Percentiles rank a stretch among this genome's conserved stretches.
phyloP scores from a whole-genome alignment of 64 coral and sea anemone genomes.

The Anthopleura sola region DNA sequence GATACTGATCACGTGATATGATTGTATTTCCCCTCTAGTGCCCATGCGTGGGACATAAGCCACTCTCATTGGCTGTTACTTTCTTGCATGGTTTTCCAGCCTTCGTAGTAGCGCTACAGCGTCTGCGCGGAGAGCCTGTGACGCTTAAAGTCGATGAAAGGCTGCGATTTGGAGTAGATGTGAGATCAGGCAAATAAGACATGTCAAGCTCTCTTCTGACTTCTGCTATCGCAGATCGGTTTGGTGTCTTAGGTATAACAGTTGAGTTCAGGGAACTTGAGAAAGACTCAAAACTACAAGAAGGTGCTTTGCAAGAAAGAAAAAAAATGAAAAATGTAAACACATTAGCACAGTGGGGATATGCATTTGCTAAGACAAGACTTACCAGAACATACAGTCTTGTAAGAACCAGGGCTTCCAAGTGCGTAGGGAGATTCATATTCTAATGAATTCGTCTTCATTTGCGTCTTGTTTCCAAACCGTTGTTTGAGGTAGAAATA shows the following conservation, averaged over 20 bases:
- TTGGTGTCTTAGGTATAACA: background rate
- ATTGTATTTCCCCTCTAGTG: background rate
- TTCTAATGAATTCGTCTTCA: background rate
- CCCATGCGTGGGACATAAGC: constrained; percentile 47
- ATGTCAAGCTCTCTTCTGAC: constrained; percentile 44
- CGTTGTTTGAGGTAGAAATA: constrained; percentile 26
- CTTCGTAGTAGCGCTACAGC: constrained; percentile 71
- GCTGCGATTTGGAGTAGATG: constrained; percentile 49
- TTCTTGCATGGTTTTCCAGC: constrained; percentile 78
- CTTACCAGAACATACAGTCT: background rate
- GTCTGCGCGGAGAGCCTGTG: constrained; percentile 25
- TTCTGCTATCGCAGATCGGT: background rate
- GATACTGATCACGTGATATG: background rate
- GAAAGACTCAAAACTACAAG: background rate
- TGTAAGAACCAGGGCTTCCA: background rate
- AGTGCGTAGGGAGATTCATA: background rate
- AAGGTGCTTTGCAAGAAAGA: background rate
- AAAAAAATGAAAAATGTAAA: background rate
- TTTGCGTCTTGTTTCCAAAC: background rate
- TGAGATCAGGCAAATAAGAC: constrained; percentile 28
- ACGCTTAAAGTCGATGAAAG: background rate
- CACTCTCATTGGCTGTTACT: constrained; percentile 52
- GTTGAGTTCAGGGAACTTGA: background rate
- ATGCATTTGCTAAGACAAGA: background rate
- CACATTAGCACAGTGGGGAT: constrained; percentile 3